Evolutionary conservation across 2,888 invertebrate species (phyloP).

Genomic region (Lasioglossum lativentre): DNA sequence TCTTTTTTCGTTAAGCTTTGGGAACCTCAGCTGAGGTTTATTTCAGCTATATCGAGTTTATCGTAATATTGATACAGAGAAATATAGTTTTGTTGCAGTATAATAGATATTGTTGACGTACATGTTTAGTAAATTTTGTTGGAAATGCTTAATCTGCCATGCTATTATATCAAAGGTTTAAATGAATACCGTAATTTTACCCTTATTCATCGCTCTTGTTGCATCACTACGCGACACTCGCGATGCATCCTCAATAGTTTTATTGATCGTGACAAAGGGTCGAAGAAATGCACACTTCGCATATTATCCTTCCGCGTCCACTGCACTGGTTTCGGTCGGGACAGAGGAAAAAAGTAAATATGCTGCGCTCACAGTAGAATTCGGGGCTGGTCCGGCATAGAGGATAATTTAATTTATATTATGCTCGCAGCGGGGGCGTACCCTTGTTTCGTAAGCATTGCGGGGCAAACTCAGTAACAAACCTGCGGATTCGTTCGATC

Average conservation of each 20-base stretch:
- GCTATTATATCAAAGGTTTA: too few relatives aligned
- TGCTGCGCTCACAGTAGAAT: conserved; percentile 62
- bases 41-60: too few relatives aligned
- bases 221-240: too few relatives aligned
- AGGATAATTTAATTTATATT: conserved; percentile 80
- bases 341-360: conserved; percentile 47
- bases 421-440: conserved; percentile 71
- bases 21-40: too few relatives aligned
- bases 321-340: not conserved
- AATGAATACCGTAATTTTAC: too few relatives aligned
- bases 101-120: too few relatives aligned
- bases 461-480: conserved; percentile 79
- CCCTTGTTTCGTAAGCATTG: conserved; percentile 80
- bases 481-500: conserved; percentile 82
- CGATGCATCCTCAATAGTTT: not conserved
- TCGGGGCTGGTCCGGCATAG: conserved; percentile 59
- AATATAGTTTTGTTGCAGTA: too few relatives aligned
- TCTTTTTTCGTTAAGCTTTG: too few relatives aligned
- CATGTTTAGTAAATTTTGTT: too few relatives aligned
- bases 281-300: not conserved
- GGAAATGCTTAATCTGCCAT: too few relatives aligned
- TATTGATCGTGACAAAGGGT: not conserved
- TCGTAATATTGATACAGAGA: too few relatives aligned
- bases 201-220: too few relatives aligned
- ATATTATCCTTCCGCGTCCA: not conserved